phyloP scores from a whole-genome alignment of 2,113 vertebrate genomes.

The Chaetorhynchus papuensis region DNA sequence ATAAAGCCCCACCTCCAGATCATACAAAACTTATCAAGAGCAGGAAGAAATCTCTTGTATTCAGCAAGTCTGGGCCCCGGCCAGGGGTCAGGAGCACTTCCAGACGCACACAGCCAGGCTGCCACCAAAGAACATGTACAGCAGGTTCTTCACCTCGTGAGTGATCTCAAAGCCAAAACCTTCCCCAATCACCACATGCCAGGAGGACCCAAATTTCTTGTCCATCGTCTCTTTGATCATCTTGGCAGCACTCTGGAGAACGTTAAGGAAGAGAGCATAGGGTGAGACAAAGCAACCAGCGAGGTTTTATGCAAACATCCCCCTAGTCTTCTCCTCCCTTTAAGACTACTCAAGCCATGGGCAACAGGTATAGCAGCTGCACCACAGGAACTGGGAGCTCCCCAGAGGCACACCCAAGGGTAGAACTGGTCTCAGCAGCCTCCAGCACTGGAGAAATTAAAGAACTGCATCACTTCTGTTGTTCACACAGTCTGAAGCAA shows the following conservation, averaged over 20 bases:
- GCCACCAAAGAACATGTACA: conserved; percentile 97
- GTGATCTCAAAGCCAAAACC: conserved; percentile 96
- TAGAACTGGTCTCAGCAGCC: neutral
- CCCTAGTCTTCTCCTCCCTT: neutral
- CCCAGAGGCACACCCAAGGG: neutral
- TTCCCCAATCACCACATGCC: conserved; percentile 97
- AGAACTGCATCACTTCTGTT: neutral
- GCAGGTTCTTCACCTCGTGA: conserved; percentile 93
- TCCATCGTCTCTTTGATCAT: conserved; percentile 99
- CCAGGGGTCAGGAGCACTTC: conserved; percentile 89
- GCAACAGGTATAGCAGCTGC: neutral
- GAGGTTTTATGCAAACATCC: neutral
- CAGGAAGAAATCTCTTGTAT: conserved; percentile 16
- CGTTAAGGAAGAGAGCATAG: neutral
- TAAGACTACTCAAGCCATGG: neutral
- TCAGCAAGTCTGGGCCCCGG: neutral
- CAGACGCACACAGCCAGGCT: conserved; percentile 94
- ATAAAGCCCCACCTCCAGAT: conserved; percentile 47
- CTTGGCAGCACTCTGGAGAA: conserved; percentile 88
- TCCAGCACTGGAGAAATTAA: neutral
- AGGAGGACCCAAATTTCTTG: conserved; percentile 97
- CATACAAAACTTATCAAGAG: conserved; percentile 35
- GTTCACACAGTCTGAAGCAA: neutral
- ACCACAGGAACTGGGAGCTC: neutral
- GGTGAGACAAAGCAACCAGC: neutral